Percentiles rank a stretch among this genome's conserved stretches.
Evolutionary conservation across 2,113 vertebrate species (phyloP).

Genomic region (Mixornis gularis): DNA sequence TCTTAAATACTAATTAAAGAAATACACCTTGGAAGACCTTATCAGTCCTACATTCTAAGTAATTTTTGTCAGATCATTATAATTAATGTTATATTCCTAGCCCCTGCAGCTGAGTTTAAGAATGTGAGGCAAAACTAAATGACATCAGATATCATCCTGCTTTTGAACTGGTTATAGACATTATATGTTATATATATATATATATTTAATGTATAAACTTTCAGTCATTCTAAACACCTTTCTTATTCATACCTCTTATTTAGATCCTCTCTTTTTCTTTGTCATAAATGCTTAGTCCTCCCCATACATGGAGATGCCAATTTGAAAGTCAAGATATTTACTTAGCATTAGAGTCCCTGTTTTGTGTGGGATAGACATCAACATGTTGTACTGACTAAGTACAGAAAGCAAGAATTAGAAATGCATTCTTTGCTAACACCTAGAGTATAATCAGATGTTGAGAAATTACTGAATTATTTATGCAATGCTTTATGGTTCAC

Average conservation of each 20-base stretch:
- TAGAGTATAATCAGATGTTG: neutral
- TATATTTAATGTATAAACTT: neutral
- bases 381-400: neutral
- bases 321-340: neutral
- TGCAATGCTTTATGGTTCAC: neutral
- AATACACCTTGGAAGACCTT: neutral
- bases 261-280: neutral
- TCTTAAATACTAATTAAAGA: neutral
- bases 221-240: neutral
- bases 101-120: neutral
- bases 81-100: neutral
- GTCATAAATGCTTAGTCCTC: neutral
- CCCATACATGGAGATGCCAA: neutral
- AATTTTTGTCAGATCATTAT: neutral
- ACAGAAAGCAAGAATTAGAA: neutral
- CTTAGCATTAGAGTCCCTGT: neutral
- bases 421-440: neutral
- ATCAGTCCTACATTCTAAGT: neutral
- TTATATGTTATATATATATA: neutral
- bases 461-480: neutral
- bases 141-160: neutral
- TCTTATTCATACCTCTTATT: neutral
- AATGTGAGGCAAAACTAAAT: neutral
- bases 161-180: neutral
- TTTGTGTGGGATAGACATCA: neutral